These are phyloP conservation scores for Abrostola triplasia DNA, from an alignment of 2,888 invertebrate genomes.

Conservation along the genomic window DNA sequence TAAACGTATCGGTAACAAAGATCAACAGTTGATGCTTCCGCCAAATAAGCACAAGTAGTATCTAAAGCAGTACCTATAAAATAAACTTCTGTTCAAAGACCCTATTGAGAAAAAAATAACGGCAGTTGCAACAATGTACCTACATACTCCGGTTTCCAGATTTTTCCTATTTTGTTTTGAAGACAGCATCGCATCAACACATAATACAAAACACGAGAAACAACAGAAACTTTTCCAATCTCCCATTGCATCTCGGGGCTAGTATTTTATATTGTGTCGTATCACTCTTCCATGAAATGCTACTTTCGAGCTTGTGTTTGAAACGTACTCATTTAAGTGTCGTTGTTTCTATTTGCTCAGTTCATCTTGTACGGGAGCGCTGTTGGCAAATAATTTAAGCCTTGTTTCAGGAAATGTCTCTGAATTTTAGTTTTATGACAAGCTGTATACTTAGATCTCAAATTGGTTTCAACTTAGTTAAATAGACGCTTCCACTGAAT, in stretches of 20 bases:
- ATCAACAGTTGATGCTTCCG: too few relatives aligned
- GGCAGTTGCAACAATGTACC: neutral
- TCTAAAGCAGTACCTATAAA: too few relatives aligned
- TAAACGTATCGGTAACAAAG: too few relatives aligned
- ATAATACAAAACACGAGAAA: conserved; percentile 54
- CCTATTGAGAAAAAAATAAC: conserved; percentile 3
- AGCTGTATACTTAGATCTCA: neutral
- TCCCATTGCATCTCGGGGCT: conserved; percentile 65
- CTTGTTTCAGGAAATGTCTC: conserved; percentile 10
- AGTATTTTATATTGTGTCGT: conserved; percentile 64
- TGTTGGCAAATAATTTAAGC: conserved; percentile 22
- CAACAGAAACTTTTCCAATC: conserved; percentile 71
- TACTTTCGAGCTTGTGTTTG: conserved; percentile 46
- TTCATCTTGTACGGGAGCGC: conserved; percentile 23
- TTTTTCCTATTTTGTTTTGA: conserved; percentile 31
- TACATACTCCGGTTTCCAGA: neutral
- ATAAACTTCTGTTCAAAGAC: neutral
- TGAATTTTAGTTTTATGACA: conserved; percentile 5
- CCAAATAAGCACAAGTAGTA: too few relatives aligned
- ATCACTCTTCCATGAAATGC: conserved; percentile 60
- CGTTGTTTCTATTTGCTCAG: conserved; percentile 21
- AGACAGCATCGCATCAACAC: conserved; percentile 41
- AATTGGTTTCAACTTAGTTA: too few relatives aligned
- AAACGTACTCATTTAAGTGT: conserved; percentile 38
- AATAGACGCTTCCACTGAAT: too few relatives aligned